Conservation (phyloP, 2,888 invertebrate genomes). For the Lycocerus yunnanus region DNA sequence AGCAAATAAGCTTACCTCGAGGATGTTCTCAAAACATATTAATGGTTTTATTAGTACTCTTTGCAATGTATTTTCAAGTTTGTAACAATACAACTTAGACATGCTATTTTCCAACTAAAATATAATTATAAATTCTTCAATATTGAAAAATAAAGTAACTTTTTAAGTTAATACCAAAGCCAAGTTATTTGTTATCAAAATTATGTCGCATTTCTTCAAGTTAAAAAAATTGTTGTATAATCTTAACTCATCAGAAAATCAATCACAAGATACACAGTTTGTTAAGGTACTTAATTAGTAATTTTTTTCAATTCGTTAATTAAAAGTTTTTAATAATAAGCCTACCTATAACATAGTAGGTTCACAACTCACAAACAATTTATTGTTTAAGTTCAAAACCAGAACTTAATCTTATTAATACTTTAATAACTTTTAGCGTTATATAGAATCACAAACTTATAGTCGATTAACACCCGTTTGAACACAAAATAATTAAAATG, state of each 20-base stretch:
- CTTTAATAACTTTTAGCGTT: neutral
- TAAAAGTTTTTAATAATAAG: neutral
- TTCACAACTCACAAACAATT: neutral
- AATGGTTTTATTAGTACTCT: neutral
- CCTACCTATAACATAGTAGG: neutral
- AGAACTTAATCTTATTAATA: neutral
- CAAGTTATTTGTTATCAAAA: neutral
- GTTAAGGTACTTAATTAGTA: neutral
- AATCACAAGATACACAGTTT: neutral
- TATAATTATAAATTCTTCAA: neutral
- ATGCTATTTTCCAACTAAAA: neutral
- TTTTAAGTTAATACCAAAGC: neutral
- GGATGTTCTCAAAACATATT: neutral
- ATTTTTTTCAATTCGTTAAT: neutral
- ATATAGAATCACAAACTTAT: neutral
- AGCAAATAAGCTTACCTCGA: neutral
- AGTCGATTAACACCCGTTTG: neutral
- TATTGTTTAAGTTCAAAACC: neutral
- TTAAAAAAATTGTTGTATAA: neutral
- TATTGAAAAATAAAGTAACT: neutral
- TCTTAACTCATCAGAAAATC: neutral
- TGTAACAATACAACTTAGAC: neutral
- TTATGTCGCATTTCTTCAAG: neutral
- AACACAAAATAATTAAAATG: neutral
- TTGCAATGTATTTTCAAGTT: neutral